Evolutionary conservation across 2,888 invertebrate species (phyloP).

Genomic region (Zygogramma bicolorata): DNA sequence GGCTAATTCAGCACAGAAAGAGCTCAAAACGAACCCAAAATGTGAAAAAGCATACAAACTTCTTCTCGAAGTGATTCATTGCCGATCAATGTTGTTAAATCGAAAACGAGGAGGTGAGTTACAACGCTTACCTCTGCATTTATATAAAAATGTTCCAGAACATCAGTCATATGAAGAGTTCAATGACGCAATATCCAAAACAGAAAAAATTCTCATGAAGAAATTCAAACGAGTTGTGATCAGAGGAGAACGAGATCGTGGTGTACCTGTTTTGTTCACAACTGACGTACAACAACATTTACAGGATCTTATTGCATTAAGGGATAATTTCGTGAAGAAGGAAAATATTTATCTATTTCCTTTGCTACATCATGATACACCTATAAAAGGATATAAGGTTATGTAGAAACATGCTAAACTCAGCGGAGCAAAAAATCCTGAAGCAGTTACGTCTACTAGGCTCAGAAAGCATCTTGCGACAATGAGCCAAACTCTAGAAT

Average conservation of each 20-base stretch:
- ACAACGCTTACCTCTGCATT: constrained; percentile 42
- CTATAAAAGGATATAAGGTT: constrained; percentile 27
- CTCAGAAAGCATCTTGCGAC: constrained; percentile 24
- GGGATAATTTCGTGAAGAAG: constrained; percentile 35
- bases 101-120: constrained; percentile 48
- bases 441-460: constrained; percentile 11
- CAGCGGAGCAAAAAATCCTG: constrained; percentile 25
- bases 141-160: constrained; percentile 29
- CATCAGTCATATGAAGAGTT: constrained; percentile 45
- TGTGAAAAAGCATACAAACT: constrained; percentile 26
- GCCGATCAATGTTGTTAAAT: constrained; percentile 47
- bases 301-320: constrained; percentile 28
- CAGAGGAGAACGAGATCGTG: constrained; percentile 44
- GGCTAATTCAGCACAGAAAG: constrained; percentile 12
- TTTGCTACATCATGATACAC: constrained; percentile 3
- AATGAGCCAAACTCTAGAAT: constrained; percentile 16
- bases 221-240: constrained; percentile 46
- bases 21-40: constrained; percentile 15
- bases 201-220: constrained; percentile 36
- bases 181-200: constrained; percentile 35
- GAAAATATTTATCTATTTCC: constrained; percentile 30
- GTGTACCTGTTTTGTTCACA: constrained; percentile 45
- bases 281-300: constrained; percentile 41
- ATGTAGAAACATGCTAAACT: constrained; percentile 25
- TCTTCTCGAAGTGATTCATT: constrained; percentile 47